Conservation (phyloP, 1,140 invertebrate species). For the Trialeurodes vaporariorum region DNA sequence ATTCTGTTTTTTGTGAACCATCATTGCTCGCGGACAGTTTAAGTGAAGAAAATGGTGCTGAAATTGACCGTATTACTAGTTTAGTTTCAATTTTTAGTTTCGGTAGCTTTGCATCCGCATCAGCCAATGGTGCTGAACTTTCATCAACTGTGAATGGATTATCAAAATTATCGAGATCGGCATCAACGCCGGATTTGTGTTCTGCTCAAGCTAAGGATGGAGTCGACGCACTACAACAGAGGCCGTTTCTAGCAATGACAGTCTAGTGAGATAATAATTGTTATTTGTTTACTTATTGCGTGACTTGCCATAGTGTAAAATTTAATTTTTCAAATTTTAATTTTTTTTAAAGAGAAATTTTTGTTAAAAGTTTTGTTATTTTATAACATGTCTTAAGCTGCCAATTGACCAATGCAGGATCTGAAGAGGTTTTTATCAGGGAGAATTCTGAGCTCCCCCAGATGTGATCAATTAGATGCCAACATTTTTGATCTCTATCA, state of each 20-base stretch:
- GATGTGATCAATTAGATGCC: too few species aligned
- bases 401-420: neutral
- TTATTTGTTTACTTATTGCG: conserved; percentile 9
- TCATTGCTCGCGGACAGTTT: conserved; percentile 30
- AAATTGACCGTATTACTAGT: conserved; percentile 42
- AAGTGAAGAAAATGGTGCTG: conserved; percentile 32
- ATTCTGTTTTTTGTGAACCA: conserved; percentile 35
- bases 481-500: too few species aligned
- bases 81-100: conserved; percentile 44
- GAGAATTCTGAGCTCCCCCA: too few species aligned
- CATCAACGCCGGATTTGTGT: conserved; percentile 40
- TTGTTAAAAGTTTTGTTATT: neutral
- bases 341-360: neutral
- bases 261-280: conserved; percentile 18
- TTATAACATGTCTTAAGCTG: neutral
- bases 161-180: conserved; percentile 35
- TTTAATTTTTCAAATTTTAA: neutral
- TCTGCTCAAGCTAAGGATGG: conserved; percentile 39
- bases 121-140: conserved; percentile 12
- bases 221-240: conserved; percentile 34
- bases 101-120: conserved; percentile 29
- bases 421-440: too few species aligned
- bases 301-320: neutral
- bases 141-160: conserved; percentile 20
- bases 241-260: conserved; percentile 41